Conservation (phyloP, 2,113 vertebrate species). For the Rostratula benghalensis region DNA sequence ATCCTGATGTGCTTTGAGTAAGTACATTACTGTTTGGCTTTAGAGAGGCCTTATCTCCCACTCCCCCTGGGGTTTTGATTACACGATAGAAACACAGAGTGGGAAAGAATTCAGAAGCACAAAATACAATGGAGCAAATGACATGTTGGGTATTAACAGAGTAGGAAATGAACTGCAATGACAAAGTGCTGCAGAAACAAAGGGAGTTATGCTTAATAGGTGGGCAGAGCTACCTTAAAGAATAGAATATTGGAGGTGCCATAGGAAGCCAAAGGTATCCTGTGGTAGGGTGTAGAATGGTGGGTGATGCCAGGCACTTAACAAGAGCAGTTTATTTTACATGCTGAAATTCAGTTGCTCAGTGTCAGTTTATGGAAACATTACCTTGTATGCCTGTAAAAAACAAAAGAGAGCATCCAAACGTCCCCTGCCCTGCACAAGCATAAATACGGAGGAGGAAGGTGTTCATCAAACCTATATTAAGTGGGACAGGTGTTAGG, state of each 20-base stretch:
- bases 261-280: not conserved
- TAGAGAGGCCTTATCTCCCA: not conserved
- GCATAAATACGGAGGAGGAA: not conserved
- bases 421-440: rapidly evolving
- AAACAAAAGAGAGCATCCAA: not conserved
- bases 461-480: not conserved
- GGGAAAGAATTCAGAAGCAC: not conserved
- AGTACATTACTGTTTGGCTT: not conserved
- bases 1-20: not conserved
- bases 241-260: not conserved
- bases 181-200: not conserved
- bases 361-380: not conserved
- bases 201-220: not conserved
- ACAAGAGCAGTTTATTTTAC: not conserved
- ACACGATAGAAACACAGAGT: not conserved
- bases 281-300: not conserved
- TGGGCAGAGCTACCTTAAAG: not conserved
- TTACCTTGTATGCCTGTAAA: not conserved
- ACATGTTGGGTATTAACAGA: not conserved
- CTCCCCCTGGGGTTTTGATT: not conserved
- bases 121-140: not conserved
- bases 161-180: not conserved
- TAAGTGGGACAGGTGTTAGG: not conserved
- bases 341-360: not conserved
- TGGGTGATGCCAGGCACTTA: not conserved